Conservation (phyloP, 1,140 invertebrate genomes). For the Triops cancriformis region DNA sequence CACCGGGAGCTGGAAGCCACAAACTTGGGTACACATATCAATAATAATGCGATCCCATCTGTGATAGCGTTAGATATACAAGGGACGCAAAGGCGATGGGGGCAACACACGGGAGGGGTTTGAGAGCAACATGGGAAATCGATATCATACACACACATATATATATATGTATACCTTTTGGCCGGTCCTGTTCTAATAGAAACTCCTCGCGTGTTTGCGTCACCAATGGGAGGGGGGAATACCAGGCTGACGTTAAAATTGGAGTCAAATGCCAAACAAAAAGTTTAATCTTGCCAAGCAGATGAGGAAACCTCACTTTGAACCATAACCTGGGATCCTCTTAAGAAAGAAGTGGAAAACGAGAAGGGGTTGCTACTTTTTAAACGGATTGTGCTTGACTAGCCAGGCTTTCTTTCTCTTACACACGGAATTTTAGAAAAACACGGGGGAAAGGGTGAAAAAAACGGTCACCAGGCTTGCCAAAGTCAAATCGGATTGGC, state of each 20-base stretch:
- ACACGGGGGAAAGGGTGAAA: too few relatives aligned
- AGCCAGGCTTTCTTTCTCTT: too few relatives aligned
- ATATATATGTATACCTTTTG: neutral
- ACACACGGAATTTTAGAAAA: too few relatives aligned
- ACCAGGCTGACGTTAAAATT: neutral
- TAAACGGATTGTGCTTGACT: too few relatives aligned
- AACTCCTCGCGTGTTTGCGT: neutral
- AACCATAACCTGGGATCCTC: neutral
- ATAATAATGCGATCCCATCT: neutral
- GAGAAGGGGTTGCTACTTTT: too few relatives aligned
- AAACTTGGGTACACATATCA: neutral
- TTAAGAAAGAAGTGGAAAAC: neutral
- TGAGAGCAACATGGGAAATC: neutral
- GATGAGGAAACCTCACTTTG: constrained; percentile 9
- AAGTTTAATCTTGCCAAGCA: neutral
- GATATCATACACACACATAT: neutral
- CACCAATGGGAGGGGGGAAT: neutral
- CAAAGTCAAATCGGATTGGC: too few relatives aligned
- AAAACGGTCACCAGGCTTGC: too few relatives aligned
- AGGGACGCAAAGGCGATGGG: too few relatives aligned
- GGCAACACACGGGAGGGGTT: neutral
- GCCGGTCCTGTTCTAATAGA: neutral
- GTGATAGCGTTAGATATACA: neutral
- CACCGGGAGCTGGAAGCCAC: neutral
- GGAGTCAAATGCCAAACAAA: neutral